Base-by-base conservation (phyloP, 2,113 vertebrate genomes). In the Otis tarda region DNA sequence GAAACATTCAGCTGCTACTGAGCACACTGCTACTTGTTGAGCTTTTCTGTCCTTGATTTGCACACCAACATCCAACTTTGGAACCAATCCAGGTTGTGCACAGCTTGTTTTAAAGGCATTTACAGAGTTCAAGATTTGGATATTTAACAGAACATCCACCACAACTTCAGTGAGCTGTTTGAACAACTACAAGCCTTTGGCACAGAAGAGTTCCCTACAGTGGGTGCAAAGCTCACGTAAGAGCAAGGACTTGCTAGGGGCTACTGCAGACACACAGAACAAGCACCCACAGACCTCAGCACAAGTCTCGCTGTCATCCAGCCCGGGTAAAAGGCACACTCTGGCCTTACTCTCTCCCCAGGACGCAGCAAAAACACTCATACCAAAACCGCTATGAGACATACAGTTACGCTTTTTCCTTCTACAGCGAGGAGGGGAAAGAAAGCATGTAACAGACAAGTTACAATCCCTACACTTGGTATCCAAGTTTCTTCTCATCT, bases 361-460 rank as follows among this genome's bases (percentile, higher is more conserved):
- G 28, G 14, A 56, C 1, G 14, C 2, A 30, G 18, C 25, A 83
- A 41, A 69, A 71, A 12, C 9, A 2, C 56, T 64, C 14, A 4
- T 18, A 33, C 28, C 39, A 61, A 68, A 84, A 33, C 28, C 21
- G 39, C 10, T 57, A 15, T 5, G 12, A 39, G 15, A 81, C 52
- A 84, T 12, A 55, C 9, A 68, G 41, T 47, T 56, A 81, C 4
- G 1, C 23, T 80, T 56, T 30, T 70, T 39, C 37, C 28, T 65
- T 4, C 41, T 22, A 22, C 0, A 0, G 55, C 2, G 3, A 61
- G 18, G 33, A 30, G 6, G 15, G 3, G 12, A 87, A 83, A 61
- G n/a, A 14, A 70, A 67, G 28, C 17, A 53, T 1, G 0, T 16
- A 81, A 63, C 10, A 77, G 52, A 14, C 41, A 23, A 71, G 25